These are phyloP conservation scores for Pachymerium ferrugineum DNA, from an alignment of 2,888 invertebrate genomes.

Conservation along the genomic window DNA sequence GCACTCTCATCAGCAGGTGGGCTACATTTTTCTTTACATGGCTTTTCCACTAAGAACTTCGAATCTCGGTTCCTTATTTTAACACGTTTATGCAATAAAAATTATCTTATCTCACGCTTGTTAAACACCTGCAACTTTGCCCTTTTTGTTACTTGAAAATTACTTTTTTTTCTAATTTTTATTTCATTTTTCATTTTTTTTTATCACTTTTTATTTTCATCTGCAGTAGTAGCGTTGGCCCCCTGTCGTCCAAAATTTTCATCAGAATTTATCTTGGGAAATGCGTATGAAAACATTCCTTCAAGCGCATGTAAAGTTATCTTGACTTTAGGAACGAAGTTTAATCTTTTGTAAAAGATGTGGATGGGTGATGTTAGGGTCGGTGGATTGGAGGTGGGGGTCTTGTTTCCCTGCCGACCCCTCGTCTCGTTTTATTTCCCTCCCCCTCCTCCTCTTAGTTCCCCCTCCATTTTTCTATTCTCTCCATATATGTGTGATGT, in stretches of 20 bases:
- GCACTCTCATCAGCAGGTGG: background rate
- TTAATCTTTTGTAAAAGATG: slow-evolving; percentile 16
- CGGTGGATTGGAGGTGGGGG: slow-evolving; percentile 6
- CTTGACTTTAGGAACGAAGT: slow-evolving; percentile 14
- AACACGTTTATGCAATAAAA: background rate
- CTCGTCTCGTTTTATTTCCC: slow-evolving; percentile 17
- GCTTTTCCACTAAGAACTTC: background rate
- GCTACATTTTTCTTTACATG: background rate
- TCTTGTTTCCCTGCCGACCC: slow-evolving; percentile 3
- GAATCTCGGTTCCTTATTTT: background rate
- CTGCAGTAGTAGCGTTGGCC: too few species aligned
- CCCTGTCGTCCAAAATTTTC: background rate
- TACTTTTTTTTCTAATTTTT: too few species aligned
- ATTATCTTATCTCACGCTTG: background rate
- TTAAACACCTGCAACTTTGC: too few species aligned
- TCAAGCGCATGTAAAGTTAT: slow-evolving; percentile 4
- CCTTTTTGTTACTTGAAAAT: too few species aligned
- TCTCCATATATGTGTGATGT: slow-evolving; percentile 1
- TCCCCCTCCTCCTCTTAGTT: background rate
- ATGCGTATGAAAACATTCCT: slow-evolving; percentile 7
- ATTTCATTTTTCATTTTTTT: background rate
- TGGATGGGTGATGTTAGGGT: background rate
- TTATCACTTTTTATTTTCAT: too few species aligned
- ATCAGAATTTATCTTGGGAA: background rate
- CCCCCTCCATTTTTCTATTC: slow-evolving; percentile 17